Conservation (phyloP, 1,140 invertebrate genomes). For the Triops cancriformis region DNA sequence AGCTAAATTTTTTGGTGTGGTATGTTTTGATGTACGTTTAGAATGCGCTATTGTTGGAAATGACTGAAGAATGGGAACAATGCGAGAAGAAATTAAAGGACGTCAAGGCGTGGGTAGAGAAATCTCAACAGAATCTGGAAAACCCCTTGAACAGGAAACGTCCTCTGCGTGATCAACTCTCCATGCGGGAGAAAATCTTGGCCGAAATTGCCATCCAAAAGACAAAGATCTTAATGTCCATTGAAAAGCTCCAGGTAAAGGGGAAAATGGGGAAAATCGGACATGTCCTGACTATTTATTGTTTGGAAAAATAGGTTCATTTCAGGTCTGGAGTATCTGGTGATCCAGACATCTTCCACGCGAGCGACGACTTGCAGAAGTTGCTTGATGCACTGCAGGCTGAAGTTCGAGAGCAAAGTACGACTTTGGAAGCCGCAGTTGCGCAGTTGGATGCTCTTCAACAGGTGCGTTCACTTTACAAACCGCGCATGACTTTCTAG, state of each 20-base stretch:
- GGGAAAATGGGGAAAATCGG: neutral
- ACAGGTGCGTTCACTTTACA: conserved; percentile 44
- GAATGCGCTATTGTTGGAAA: conserved; percentile 80
- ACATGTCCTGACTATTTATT: neutral
- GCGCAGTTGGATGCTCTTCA: conserved; percentile 78
- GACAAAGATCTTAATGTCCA: conserved; percentile 80
- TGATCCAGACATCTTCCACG: conserved; percentile 61
- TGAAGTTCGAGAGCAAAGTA: conserved; percentile 58
- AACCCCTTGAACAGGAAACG: conserved; percentile 73
- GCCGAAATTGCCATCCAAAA: conserved; percentile 81
- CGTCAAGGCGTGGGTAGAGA: conserved; percentile 77
- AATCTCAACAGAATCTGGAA: conserved; percentile 65
- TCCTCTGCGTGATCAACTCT: conserved; percentile 72
- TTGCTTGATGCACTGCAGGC: conserved; percentile 58
- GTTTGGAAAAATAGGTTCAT: conserved; percentile 54
- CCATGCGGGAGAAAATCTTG: conserved; percentile 72
- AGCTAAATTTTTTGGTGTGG: neutral
- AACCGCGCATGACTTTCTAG: neutral
- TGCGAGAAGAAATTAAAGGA: conserved; percentile 90
- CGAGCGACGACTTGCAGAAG: conserved; percentile 56
- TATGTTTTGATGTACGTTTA: conserved; percentile 42
- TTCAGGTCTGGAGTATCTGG: conserved; percentile 73
- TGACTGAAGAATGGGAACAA: conserved; percentile 89
- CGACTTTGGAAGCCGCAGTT: conserved; percentile 64
- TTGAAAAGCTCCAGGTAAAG: conserved; percentile 78